Conservation (phyloP, 2,113 vertebrate species). For the Tiliqua scincoides region DNA sequence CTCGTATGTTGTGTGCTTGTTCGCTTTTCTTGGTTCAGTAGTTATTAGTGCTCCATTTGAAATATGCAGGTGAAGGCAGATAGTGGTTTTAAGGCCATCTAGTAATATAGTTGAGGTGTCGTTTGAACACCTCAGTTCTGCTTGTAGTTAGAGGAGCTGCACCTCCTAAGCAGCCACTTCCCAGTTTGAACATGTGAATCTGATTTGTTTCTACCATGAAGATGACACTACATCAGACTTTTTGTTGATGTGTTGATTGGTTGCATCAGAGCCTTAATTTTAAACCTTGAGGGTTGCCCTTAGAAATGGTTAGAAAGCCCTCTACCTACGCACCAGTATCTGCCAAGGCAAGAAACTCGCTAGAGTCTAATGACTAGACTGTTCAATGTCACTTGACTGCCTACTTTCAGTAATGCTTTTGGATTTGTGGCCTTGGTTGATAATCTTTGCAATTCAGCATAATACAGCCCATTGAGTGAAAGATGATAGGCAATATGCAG, state of each 20-base stretch:
- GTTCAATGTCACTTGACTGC: not conserved
- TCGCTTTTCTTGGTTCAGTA: no score
- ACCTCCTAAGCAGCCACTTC: not conserved
- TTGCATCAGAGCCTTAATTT: not conserved
- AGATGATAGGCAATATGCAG: not conserved
- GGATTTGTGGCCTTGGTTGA: not conserved
- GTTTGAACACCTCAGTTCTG: no score
- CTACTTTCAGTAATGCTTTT: not conserved
- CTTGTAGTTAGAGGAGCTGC: not conserved
- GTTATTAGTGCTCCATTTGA: no score
- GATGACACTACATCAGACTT: not conserved
- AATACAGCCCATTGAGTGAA: not conserved
- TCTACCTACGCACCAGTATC: no score
- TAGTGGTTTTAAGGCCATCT: no score
- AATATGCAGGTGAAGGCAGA: no score
- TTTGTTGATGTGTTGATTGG: not conserved
- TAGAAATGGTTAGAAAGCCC: not conserved
- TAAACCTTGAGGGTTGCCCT: not conserved
- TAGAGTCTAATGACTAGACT: no score
- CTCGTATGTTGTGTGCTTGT: no score
- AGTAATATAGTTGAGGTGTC: no score
- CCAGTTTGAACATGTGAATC: not conserved
- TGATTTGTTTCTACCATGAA: not conserved
- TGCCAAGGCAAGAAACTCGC: not conserved
- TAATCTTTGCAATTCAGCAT: not conserved